Base-by-base conservation (phyloP, 2,888 invertebrate genomes). In the Parapristionchus giblindavisi region DNA sequence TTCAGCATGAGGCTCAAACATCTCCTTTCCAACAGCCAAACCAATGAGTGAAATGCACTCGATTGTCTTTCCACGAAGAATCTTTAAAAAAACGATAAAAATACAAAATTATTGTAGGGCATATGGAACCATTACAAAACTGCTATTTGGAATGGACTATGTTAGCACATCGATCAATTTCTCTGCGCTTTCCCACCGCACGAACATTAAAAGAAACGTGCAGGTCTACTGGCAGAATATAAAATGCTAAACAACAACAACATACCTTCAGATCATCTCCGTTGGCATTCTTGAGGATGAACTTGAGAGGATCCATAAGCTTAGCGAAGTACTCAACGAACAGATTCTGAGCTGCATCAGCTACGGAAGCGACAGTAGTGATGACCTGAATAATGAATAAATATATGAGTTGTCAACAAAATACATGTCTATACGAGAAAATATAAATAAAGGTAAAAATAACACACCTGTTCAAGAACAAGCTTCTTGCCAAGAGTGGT, bases 41-140 rank as follows among this genome's bases (percentile, higher is more conserved):
- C 99, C 99, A 89, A 99, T 98, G 76, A 99, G 92, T 88, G 96
- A 96, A 81, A 99, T 95, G 88, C 99, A 99, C 89, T 99, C 99
- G 81, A 99, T 99, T 1, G 98, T 96, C 90, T 99, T 99, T 77
- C 98, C 98, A 73, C 98, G 92, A 51, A 99, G 91, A 90, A 97
- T 91, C 87, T 95, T 93, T 79, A 96, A 40, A 71, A 0, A 3
- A 29, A 56, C 8, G 11, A 48, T 48, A 48, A 48, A 48, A 48
- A 48, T 48, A 48, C 3, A 52, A 34, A 43, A 29, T 3, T 4
- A 11, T 40, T 1, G 2, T 61, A 14, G 43, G 21, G 43, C 27
- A 38, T 6, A 65, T 27, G 17, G 63, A 29, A 14, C 6, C 27
- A 63, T 38, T 38, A 14, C 29, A 65, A 1, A 3, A 14, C 14